Evolutionary conservation across 1,140 invertebrate species (phyloP).

Genomic region (Drosophila simulans): DNA sequence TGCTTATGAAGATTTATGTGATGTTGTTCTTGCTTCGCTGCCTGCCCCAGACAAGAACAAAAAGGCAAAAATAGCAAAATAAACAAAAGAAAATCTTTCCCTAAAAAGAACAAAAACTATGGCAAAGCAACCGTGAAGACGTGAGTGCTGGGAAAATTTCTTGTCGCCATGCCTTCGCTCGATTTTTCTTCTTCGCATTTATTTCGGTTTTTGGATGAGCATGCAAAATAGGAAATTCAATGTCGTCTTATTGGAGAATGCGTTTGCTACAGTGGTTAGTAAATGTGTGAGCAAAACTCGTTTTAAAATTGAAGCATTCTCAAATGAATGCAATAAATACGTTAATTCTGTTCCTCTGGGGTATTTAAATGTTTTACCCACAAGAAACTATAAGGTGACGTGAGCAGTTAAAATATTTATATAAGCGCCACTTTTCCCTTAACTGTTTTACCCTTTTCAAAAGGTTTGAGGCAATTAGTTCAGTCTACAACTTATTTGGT

Average conservation of each 20-base stretch:
- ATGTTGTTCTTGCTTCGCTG: constrained; percentile 66
- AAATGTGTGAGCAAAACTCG: background rate
- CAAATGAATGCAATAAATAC: too few species aligned
- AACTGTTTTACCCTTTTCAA: too few species aligned
- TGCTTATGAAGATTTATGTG: constrained; percentile 78
- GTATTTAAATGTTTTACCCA: too few species aligned
- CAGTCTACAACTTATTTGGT: too few species aligned
- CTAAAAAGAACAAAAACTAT: constrained; percentile 29
- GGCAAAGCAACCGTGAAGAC: constrained; percentile 47
- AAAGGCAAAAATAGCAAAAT: constrained; percentile 22
- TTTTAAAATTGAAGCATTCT: too few species aligned
- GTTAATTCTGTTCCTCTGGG: too few species aligned
- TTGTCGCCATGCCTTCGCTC: constrained; percentile 18
- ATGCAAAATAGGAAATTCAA: constrained; percentile 34
- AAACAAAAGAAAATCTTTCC: constrained; percentile 1
- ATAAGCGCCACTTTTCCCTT: too few species aligned
- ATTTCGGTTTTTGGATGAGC: constrained; percentile 4
- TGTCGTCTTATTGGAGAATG: constrained; percentile 22
- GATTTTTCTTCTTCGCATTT: constrained; percentile 10
- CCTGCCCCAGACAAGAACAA: constrained; percentile 61
- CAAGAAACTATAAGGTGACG: too few species aligned
- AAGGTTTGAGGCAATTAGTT: too few species aligned
- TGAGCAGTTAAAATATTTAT: too few species aligned
- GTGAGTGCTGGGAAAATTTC: constrained; percentile 64
- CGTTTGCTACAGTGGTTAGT: constrained; percentile 9